A percentile compares a stretch with the other conserved stretches of the same genome.
Evolutionary conservation across 2,797 vertebrate species (phyloP).

Genomic region (Gobionotothen gibberifrons): DNA sequence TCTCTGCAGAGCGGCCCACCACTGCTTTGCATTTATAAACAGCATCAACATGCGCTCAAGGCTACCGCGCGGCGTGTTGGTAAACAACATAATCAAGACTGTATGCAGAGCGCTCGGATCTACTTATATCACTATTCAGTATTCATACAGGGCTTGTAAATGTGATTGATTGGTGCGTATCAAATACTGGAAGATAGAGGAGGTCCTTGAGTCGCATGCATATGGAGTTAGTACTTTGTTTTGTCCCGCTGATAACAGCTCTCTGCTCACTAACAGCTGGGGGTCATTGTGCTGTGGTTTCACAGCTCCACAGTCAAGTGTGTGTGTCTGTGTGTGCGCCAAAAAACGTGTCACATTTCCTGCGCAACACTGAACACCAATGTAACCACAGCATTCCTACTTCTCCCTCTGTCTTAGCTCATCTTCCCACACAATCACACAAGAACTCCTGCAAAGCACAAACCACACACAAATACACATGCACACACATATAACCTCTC

Average conservation of each 20-base stretch:
- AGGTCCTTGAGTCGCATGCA: slow-evolving; percentile 46
- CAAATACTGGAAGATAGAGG: slow-evolving; percentile 48
- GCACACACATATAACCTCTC: slow-evolving; percentile 17
- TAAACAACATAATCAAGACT: slow-evolving; percentile 66
- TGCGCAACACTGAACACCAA: slow-evolving; percentile 63
- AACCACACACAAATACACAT: slow-evolving; percentile 15
- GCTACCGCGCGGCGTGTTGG: slow-evolving; percentile 41
- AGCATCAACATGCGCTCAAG: slow-evolving; percentile 54
- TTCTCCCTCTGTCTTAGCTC: slow-evolving; percentile 69
- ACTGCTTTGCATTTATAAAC: slow-evolving; percentile 54
- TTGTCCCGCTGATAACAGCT: slow-evolving; percentile 62
- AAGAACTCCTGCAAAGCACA: slow-evolving; percentile 50
- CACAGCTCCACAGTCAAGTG: slow-evolving; percentile 64
- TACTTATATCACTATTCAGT: slow-evolving; percentile 50
- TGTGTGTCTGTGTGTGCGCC: slow-evolving; percentile 19
- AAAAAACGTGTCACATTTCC: slow-evolving; percentile 72
- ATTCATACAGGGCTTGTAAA: slow-evolving; percentile 41
- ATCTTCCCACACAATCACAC: slow-evolving; percentile 72
- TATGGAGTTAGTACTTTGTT: slow-evolving; percentile 55
- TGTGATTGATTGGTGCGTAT: slow-evolving; percentile 52
- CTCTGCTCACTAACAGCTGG: slow-evolving; percentile 75
- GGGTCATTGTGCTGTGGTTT: slow-evolving; percentile 80
- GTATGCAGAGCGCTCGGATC: slow-evolving; percentile 56
- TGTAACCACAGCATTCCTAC: slow-evolving; percentile 79
- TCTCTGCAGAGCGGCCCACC: slow-evolving; percentile 30